These are phyloP conservation scores for Malacoctenus gilli DNA, from an alignment of 2,797 vertebrate genomes.

Conservation along the genomic window DNA sequence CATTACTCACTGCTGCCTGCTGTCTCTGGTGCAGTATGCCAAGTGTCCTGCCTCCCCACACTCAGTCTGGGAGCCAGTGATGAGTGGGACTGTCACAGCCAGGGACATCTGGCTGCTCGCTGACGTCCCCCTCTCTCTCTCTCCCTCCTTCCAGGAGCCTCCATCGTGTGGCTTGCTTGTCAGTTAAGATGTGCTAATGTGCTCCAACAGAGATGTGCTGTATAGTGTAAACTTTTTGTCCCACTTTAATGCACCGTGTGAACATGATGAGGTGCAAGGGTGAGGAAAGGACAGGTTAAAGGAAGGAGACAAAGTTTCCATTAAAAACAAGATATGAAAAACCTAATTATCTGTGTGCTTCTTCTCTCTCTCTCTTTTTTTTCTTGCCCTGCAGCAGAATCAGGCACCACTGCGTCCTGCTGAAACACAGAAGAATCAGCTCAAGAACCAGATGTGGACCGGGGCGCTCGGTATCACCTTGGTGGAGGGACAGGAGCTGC, in stretches of 20 bases:
- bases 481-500: constrained; percentile 90
- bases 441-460: constrained; percentile 88
- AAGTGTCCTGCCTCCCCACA: constrained; percentile 80
- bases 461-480: constrained; percentile 87
- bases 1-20: constrained; percentile 82
- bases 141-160: constrained; percentile 70
- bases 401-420: constrained; percentile 57
- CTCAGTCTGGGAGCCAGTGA: constrained; percentile 80
- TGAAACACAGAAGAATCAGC: constrained; percentile 76
- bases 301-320: constrained; percentile 24
- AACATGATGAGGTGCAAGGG: constrained; percentile 63
- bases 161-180: constrained; percentile 72
- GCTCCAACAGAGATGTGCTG: constrained; percentile 71
- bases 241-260: constrained; percentile 68
- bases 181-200: constrained; percentile 79
- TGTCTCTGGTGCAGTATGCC: constrained; percentile 78
- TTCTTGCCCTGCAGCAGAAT: constrained; percentile 52
- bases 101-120: constrained; percentile 79
- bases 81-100: constrained; percentile 82
- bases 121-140: constrained; percentile 74
- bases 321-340: not conserved
- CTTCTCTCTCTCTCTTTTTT: no score
- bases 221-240: constrained; percentile 74
- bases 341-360: constrained; percentile 20
- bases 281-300: constrained; percentile 55